Evolutionary conservation across 2,113 vertebrate genomes (phyloP).

Genomic region (Campylorhamphus procurvoides): DNA sequence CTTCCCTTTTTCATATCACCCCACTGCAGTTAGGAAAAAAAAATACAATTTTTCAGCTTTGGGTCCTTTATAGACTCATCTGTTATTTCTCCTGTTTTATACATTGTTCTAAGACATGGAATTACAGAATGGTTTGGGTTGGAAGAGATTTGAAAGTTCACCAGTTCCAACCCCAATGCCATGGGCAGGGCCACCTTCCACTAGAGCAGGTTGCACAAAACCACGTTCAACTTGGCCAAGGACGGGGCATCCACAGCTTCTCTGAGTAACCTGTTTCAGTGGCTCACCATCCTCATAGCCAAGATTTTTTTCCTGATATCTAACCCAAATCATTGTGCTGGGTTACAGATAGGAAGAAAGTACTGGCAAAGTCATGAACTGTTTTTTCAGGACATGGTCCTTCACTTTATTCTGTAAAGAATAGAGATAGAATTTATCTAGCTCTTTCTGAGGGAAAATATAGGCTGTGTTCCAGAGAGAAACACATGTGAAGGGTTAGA

Average conservation of each 20-base stretch:
- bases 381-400: not conserved
- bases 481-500: not conserved
- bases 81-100: not conserved
- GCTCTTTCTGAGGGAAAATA: not conserved
- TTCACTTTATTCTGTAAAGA: not conserved
- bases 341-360: not conserved
- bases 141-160: not conserved
- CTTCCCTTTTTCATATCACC: not conserved
- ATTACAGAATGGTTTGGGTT: not conserved
- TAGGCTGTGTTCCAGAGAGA: not conserved
- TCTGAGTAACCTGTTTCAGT: not conserved
- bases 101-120: not conserved
- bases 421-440: not conserved
- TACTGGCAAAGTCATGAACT: not conserved
- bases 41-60: not conserved
- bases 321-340: not conserved
- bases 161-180: not conserved
- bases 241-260: not conserved
- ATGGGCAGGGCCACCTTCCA: not conserved
- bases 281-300: not conserved
- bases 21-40: not conserved
- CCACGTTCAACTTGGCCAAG: not conserved
- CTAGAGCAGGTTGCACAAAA: rapidly evolving
- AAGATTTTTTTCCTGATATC: not conserved
- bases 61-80: not conserved